phyloP scores from a whole-genome alignment of 2,888 invertebrate species.

The Alviniconcha strummeri region DNA sequence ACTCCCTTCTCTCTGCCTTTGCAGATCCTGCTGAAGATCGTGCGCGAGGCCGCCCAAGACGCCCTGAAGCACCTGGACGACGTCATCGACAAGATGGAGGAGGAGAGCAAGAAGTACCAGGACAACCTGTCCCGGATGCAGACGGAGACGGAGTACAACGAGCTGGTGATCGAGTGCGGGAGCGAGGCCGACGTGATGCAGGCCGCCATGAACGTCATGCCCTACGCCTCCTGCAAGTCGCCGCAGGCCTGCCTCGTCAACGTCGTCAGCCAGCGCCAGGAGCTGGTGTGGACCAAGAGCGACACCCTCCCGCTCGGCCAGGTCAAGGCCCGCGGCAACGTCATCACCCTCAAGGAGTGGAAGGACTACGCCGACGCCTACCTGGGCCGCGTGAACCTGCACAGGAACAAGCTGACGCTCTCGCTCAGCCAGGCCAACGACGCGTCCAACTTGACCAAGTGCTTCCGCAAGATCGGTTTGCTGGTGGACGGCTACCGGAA shows the following conservation, averaged over 20 bases:
- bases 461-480: constrained; percentile 19
- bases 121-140: constrained; percentile 13
- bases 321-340: too few relatives aligned
- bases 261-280: background rate
- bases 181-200: constrained; percentile 27
- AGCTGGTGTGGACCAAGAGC: constrained; percentile 3
- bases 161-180: constrained; percentile 23
- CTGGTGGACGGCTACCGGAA: constrained; percentile 12
- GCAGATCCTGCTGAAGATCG: background rate
- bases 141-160: constrained; percentile 19
- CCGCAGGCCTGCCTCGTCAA: constrained; percentile 13
- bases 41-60: background rate
- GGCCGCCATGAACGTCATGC: constrained; percentile 19
- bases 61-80: constrained; percentile 14
- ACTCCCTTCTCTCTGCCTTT: too few relatives aligned
- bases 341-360: background rate
- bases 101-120: constrained; percentile 7
- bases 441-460: constrained; percentile 4
- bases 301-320: background rate
- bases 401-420: constrained; percentile 11
- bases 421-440: background rate
- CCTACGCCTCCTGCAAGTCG: constrained; percentile 4
- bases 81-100: constrained; percentile 10
- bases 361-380: constrained; percentile 1
- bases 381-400: constrained; percentile 7